Conservation (phyloP, 2,113 vertebrate species). For the Lutjanus erythropterus region DNA sequence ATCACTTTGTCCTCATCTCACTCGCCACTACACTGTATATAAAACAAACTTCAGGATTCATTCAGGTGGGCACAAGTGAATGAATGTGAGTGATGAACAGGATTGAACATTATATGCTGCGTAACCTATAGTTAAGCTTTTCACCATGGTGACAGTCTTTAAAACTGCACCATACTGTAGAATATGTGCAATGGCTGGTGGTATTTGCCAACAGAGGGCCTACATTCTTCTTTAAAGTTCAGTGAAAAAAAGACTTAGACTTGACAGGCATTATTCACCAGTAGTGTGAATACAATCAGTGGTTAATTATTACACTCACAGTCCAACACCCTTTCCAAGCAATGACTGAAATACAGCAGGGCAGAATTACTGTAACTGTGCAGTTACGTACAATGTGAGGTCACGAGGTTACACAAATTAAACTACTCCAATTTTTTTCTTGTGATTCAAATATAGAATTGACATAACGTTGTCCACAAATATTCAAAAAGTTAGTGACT, state of each 20-base stretch:
- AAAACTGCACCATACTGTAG: not conserved
- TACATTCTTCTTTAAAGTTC: not conserved
- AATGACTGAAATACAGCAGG: not conserved
- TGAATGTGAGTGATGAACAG: not conserved
- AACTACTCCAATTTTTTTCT: not conserved
- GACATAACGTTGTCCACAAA: not conserved
- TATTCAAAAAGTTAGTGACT: no score
- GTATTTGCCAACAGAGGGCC: not conserved
- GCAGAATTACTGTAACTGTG: constrained; percentile 1
- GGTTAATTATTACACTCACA: constrained; percentile 35
- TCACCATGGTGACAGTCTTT: not conserved
- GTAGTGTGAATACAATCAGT: not conserved
- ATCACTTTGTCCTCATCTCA: not conserved
- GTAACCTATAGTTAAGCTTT: not conserved
- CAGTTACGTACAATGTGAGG: not conserved
- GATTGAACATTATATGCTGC: not conserved
- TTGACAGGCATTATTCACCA: not conserved
- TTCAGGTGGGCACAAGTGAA: not conserved
- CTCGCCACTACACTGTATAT: not conserved
- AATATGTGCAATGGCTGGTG: not conserved
- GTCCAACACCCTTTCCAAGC: not conserved
- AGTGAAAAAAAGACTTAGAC: not conserved
- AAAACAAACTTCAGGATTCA: not conserved
- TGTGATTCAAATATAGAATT: not conserved
- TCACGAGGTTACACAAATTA: not conserved